phyloP scores from a whole-genome alignment of 2,888 invertebrate genomes.

The Phragmatobia fuliginosa region DNA sequence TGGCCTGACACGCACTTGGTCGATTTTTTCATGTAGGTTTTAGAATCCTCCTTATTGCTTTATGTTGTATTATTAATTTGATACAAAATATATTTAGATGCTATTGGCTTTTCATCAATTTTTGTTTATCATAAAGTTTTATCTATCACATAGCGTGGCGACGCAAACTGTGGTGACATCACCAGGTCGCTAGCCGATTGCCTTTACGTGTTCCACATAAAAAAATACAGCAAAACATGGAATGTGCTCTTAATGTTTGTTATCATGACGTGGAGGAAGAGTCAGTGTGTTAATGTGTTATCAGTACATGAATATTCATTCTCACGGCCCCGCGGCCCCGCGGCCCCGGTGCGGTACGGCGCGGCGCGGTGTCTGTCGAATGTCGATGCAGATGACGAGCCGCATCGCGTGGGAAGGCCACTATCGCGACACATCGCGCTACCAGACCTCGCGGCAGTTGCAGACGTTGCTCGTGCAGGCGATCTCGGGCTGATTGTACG shows the following conservation, averaged over 20 bases:
- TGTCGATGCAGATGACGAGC: conserved; percentile 8
- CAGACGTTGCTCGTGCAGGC: conserved; percentile 24
- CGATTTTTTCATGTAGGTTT: not conserved
- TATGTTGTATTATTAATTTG: not conserved
- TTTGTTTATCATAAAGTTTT: not conserved
- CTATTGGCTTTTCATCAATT: too few species aligned
- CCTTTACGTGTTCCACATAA: not conserved
- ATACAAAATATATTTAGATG: not conserved
- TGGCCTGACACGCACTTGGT: too few species aligned
- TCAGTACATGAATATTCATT: conserved; percentile 55
- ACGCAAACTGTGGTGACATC: not conserved
- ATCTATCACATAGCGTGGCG: not conserved
- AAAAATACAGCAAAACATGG: not conserved
- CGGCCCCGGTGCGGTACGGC: conserved; percentile 30
- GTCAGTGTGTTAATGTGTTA: conserved; percentile 14
- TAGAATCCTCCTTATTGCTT: too few species aligned
- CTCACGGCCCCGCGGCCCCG: conserved; percentile 57
- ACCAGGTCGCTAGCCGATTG: not conserved
- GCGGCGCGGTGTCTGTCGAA: conserved; percentile 11
- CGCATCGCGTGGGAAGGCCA: conserved; percentile 26
- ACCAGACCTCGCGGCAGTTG: conserved; percentile 15
- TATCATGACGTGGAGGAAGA: conserved; percentile 1
- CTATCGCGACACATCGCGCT: conserved; percentile 22
- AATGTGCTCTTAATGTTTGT: not conserved
- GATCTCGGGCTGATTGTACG: conserved; percentile 27